A percentile compares a stretch with the other conserved stretches of the same genome.
phyloP scores from a whole-genome alignment of 2,113 vertebrate species.

The Eptatretus burgeri region DNA sequence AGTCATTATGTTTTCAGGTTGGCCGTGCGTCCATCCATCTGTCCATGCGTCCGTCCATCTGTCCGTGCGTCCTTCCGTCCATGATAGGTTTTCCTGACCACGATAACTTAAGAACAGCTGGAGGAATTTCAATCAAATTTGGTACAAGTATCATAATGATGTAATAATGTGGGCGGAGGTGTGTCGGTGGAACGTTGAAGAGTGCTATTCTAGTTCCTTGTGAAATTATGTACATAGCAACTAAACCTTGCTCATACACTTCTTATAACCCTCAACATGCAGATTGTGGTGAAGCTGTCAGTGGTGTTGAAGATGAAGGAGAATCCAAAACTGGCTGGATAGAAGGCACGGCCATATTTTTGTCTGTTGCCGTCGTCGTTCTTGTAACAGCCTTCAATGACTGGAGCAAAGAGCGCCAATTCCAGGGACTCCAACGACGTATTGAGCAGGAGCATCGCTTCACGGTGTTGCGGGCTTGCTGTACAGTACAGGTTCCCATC shows the following conservation, averaged over 20 bases:
- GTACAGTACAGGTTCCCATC: slow-evolving; percentile 2
- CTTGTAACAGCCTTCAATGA: slow-evolving; percentile 4
- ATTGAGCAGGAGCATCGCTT: slow-evolving; percentile 5
- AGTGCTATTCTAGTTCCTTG: no score
- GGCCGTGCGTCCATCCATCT: no score
- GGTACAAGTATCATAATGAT: no score
- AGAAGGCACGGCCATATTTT: slow-evolving; percentile 2
- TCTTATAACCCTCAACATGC: not conserved
- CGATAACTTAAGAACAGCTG: no score
- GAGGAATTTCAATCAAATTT: no score
- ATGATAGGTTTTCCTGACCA: no score
- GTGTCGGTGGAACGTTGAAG: no score
- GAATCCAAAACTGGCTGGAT: not conserved
- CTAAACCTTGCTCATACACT: not conserved
- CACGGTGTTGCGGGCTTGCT: not conserved
- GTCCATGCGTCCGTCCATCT: no score
- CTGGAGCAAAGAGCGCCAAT: slow-evolving; percentile 5
- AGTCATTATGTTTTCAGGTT: no score
- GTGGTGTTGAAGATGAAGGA: not conserved
- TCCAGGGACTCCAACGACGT: slow-evolving; percentile 1
- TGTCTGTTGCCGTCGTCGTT: not conserved
- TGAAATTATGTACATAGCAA: no score
- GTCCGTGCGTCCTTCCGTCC: no score
- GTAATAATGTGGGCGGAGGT: no score
- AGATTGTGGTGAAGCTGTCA: not conserved